These are phyloP conservation scores for Spisula subtruncata DNA, from an alignment of 2,888 invertebrate species.

Conservation along the genomic window DNA sequence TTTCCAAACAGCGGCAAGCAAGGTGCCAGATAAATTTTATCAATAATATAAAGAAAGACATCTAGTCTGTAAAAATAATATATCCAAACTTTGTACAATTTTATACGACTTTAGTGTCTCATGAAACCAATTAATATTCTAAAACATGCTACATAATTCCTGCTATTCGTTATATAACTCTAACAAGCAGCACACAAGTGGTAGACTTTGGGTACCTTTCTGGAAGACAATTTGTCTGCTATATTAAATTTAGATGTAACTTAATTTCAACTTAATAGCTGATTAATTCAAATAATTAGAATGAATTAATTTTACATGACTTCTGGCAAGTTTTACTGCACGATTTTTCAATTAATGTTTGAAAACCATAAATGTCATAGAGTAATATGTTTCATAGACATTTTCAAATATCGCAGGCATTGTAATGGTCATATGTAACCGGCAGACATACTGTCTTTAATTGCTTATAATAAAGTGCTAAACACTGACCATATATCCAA, in stretches of 20 bases:
- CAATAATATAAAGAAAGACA: not conserved
- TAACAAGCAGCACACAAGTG: not conserved
- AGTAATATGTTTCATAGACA: not conserved
- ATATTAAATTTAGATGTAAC: not conserved
- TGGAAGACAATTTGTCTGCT: not conserved
- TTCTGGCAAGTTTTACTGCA: not conserved
- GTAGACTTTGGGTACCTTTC: not conserved
- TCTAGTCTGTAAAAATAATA: not conserved
- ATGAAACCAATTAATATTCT: not conserved
- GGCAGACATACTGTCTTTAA: not conserved
- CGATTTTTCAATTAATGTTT: not conserved
- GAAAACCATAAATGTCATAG: not conserved
- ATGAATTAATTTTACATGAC: not conserved
- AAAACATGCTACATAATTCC: constrained; percentile 12
- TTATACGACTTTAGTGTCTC: constrained; percentile 20
- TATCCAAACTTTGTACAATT: not conserved
- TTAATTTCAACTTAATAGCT: constrained; percentile 9
- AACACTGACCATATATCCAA: not conserved
- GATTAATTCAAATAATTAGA: not conserved
- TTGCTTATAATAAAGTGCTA: not conserved
- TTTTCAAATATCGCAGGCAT: not conserved
- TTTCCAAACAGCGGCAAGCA: not conserved
- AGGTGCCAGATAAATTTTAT: constrained; percentile 4
- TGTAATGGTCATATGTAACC: not conserved
- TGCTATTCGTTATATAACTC: not conserved